Percentiles rank a stretch among this genome's conserved stretches.
These are phyloP conservation scores for Chrysopilus asiliformis DNA, from an alignment of 2,888 invertebrate species.

Conservation along the genomic window DNA sequence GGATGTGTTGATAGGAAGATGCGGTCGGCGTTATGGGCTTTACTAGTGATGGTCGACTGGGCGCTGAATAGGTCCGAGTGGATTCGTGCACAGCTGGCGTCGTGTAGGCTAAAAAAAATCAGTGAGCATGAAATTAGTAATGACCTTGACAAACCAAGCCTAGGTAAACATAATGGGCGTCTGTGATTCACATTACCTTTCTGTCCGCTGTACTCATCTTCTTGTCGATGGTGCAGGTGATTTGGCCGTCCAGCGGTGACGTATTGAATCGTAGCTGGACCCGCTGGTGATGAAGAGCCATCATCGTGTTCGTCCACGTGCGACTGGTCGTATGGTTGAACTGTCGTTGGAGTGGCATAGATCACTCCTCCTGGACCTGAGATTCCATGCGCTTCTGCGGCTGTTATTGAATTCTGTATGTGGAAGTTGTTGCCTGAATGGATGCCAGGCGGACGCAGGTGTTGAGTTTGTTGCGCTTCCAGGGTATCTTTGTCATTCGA, in stretches of 20 bases:
- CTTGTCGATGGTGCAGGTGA: too few relatives aligned
- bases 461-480: slow-evolving; percentile 11
- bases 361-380: slow-evolving; percentile 6
- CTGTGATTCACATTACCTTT: too few relatives aligned
- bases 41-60: slow-evolving; percentile 9
- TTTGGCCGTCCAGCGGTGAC: too few relatives aligned
- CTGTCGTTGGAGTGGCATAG: slow-evolving; percentile 7
- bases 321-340: background rate
- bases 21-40: slow-evolving; percentile 4
- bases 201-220: too few relatives aligned
- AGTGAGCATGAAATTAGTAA: too few relatives aligned
- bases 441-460: slow-evolving; percentile 9
- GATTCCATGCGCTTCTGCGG: background rate
- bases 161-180: too few relatives aligned
- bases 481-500: slow-evolving; percentile 1
- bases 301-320: too few relatives aligned
- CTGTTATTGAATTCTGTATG: background rate
- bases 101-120: slow-evolving; percentile 2
- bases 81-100: slow-evolving; percentile 13
- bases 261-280: too few relatives aligned
- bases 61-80: slow-evolving; percentile 12
- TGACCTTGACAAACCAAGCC: too few relatives aligned
- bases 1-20: background rate
- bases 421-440: slow-evolving; percentile 1
- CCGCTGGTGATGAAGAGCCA: background rate